Conservation (phyloP, 2,113 vertebrate species). For the Petroica traversi region DNA sequence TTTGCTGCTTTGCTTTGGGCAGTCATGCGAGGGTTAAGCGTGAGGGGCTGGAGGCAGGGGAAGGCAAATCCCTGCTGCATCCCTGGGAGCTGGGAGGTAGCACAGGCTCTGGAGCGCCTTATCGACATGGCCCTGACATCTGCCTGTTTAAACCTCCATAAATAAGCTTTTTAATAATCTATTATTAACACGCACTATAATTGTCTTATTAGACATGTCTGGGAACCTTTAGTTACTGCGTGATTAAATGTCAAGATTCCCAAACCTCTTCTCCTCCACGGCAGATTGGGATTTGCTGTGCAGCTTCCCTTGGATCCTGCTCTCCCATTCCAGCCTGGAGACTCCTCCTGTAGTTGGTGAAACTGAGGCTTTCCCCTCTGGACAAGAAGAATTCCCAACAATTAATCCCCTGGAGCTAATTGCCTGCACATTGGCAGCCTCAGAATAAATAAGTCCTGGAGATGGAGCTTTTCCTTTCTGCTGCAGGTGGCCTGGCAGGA, state of each 20-base stretch:
- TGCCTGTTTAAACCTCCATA: slow-evolving; percentile 22
- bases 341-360: neutral
- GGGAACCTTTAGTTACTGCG: slow-evolving; percentile 17
- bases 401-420: neutral
- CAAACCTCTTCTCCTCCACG: neutral
- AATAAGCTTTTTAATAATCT: slow-evolving; percentile 57
- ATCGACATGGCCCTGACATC: neutral
- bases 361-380: neutral
- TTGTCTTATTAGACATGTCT: slow-evolving; percentile 54
- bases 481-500: slow-evolving; percentile 35
- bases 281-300: neutral
- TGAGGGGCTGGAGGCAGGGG: neutral
- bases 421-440: neutral
- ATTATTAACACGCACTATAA: slow-evolving; percentile 53
- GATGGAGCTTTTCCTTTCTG: neutral
- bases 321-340: neutral
- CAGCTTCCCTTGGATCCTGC: neutral
- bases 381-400: neutral
- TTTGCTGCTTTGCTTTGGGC: neutral
- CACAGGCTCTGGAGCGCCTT: neutral
- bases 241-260: slow-evolving; percentile 51
- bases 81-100: neutral
- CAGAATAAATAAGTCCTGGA: neutral
- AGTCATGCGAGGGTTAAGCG: neutral
- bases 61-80: neutral